These are phyloP conservation scores for Sycophila texana DNA, from an alignment of 2,888 invertebrate genomes.

Conservation along the genomic window DNA sequence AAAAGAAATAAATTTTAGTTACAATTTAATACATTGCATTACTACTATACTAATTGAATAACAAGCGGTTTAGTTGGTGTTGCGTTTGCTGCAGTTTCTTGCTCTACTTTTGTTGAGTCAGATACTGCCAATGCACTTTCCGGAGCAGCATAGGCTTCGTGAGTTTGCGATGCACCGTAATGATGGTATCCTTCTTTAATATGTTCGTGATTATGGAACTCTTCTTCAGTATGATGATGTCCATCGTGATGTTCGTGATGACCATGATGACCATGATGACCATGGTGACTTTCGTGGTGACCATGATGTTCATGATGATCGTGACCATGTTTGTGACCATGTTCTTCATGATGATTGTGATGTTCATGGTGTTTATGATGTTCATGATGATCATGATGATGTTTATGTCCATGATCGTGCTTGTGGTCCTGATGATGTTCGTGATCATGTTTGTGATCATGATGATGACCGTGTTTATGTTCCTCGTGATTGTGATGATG, in stretches of 20 bases:
- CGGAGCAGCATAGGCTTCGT: conserved; percentile 42
- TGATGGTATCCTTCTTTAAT: conserved; percentile 27
- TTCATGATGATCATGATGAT: conserved; percentile 46
- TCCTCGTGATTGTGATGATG: conserved; percentile 42
- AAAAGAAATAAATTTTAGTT: conserved; percentile 29
- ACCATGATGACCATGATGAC: conserved; percentile 32
- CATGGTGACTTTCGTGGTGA: conserved; percentile 41
- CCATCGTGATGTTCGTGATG: conserved; percentile 33
- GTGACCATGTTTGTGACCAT: conserved; percentile 43
- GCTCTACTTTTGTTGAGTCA: conserved; percentile 21
- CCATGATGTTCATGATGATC: conserved; percentile 42
- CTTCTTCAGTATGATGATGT: conserved; percentile 21
- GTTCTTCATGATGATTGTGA: conserved; percentile 31
- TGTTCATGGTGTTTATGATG: conserved; percentile 44
- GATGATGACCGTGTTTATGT: conserved; percentile 45
- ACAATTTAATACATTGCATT: conserved; percentile 30
- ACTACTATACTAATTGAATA: conserved; percentile 48
- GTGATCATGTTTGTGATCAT: conserved; percentile 41
- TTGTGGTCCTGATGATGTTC: conserved; percentile 42
- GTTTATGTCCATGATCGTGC: conserved; percentile 49
- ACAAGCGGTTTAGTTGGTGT: conserved; percentile 46
- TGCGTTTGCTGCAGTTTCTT: conserved; percentile 27
- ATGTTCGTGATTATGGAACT: conserved; percentile 34
- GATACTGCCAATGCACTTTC: conserved; percentile 32
- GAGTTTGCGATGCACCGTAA: conserved; percentile 47